These are phyloP conservation scores for Clarias pachynema DNA, from an alignment of 2,797 vertebrate species.

Conservation along the genomic window DNA sequence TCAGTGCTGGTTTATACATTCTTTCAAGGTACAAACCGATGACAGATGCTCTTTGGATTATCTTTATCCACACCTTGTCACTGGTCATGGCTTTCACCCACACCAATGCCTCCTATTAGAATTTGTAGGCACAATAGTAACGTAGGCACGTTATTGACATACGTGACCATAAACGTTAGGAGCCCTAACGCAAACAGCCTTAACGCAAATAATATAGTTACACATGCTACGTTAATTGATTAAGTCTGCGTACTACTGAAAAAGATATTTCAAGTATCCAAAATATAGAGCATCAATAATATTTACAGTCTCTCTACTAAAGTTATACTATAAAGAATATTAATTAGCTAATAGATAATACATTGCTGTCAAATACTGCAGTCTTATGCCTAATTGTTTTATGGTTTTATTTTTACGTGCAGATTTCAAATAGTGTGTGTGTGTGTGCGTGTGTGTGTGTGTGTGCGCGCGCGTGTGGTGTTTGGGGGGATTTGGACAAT, in stretches of 20 bases:
- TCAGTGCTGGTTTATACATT: neutral
- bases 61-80: conserved; percentile 61
- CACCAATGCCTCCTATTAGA: conserved; percentile 43
- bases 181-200: neutral
- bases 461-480: neutral
- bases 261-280: neutral
- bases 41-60: conserved; percentile 62
- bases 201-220: neutral
- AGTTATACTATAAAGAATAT: neutral
- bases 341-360: neutral
- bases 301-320: neutral
- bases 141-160: neutral
- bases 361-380: neutral
- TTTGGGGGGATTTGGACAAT: neutral
- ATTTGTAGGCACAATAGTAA: neutral
- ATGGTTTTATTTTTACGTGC: neutral
- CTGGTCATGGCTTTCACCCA: conserved; percentile 59
- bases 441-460: conserved; percentile 1
- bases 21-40: conserved; percentile 56
- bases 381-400: neutral
- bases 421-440: neutral
- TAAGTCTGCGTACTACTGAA: neutral
- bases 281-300: neutral
- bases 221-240: no score
- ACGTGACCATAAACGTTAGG: neutral